Conservation (phyloP, 1,140 invertebrate genomes). For the Wasmannia auropunctata region DNA sequence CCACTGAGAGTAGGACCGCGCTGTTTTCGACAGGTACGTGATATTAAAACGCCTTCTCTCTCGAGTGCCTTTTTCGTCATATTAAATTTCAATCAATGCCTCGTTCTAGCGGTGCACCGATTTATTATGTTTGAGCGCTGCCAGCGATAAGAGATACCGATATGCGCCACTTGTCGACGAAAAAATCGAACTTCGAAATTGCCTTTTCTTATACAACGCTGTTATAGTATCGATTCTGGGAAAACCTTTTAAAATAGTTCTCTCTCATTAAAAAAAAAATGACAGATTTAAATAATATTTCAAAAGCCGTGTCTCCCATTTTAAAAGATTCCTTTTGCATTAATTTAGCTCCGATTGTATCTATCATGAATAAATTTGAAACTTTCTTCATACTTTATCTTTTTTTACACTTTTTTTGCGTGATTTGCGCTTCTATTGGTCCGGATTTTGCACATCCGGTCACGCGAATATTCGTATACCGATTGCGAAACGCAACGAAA, state of each 20-base stretch:
- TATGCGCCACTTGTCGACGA: conserved; percentile 39
- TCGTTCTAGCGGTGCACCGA: conserved; percentile 60
- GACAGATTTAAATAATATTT: background rate
- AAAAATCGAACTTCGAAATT: conserved; percentile 44
- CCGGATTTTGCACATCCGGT: conserved; percentile 20
- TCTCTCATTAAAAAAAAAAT: background rate
- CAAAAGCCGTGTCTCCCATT: background rate
- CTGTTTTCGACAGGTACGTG: conserved; percentile 72
- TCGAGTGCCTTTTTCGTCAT: conserved; percentile 71
- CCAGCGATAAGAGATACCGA: conserved; percentile 24
- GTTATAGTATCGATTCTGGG: background rate
- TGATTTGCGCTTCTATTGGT: background rate
- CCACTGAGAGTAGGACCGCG: conserved; percentile 43
- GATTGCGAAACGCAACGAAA: background rate
- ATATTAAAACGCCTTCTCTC: conserved; percentile 71
- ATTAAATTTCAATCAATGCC: conserved; percentile 75
- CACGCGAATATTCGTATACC: conserved; percentile 29
- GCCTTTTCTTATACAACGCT: background rate
- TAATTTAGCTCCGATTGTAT: conserved; percentile 3
- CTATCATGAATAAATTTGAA: conserved; percentile 11
- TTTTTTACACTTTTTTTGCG: background rate
- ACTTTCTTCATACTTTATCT: background rate
- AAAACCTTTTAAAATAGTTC: background rate
- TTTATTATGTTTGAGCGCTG: conserved; percentile 68
- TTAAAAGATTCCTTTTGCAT: background rate